Evolutionary conservation across 2,797 vertebrate genomes (phyloP).

Genomic region (Anguilla anguilla): DNA sequence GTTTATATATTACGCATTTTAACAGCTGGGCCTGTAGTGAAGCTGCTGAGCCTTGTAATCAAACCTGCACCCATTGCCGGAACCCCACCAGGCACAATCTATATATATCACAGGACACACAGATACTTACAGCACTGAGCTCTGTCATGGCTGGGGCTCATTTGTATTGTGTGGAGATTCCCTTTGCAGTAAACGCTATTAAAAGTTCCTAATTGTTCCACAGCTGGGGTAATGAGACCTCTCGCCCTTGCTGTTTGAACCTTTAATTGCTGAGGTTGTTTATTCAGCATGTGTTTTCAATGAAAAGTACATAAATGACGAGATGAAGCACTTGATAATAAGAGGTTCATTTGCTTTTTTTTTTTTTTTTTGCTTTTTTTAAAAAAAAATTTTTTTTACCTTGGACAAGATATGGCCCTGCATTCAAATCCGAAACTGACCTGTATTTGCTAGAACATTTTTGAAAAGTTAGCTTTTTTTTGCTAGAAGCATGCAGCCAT

Average conservation of each 20-base stretch:
- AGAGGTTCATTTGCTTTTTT: neutral
- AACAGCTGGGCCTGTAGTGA: constrained; percentile 1
- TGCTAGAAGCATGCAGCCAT: neutral
- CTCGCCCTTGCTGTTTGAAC: neutral
- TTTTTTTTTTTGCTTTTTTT: no score
- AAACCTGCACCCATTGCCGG: neutral
- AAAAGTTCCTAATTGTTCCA: neutral
- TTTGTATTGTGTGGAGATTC: neutral
- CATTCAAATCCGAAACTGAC: neutral
- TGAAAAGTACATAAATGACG: neutral
- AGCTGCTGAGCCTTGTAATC: neutral
- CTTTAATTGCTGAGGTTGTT: neutral
- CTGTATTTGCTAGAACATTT: no score
- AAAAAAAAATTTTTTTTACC: no score
- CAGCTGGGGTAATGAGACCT: neutral
- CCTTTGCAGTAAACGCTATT: neutral
- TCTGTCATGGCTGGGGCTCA: neutral
- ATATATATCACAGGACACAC: constrained; percentile 2
- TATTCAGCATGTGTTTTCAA: neutral
- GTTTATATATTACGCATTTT: neutral
- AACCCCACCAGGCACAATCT: neutral
- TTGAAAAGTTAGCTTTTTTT: neutral
- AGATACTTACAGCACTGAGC: neutral
- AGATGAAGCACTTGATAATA: neutral
- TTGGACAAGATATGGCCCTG: neutral